Conservation (phyloP, 1,140 invertebrate genomes). For the Brachionus paranguensis region DNA sequence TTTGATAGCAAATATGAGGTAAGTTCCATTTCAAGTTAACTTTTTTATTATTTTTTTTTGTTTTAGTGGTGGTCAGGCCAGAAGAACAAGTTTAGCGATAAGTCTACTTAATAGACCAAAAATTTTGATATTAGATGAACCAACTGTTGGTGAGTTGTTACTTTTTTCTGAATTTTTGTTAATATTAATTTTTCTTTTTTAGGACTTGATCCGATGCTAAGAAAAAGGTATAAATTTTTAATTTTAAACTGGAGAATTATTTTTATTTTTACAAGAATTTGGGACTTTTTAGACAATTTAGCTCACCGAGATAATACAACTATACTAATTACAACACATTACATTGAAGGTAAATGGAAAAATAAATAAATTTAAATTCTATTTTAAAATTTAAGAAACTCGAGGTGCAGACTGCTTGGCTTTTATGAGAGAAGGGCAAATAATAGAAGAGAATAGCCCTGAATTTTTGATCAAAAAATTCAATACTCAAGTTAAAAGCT, state of each 20-base stretch:
- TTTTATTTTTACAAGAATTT: slow-evolving; percentile 65
- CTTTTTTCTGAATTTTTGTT: too few relatives aligned
- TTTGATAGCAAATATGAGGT: slow-evolving; percentile 77
- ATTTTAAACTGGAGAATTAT: slow-evolving; percentile 24
- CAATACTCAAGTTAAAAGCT: slow-evolving; percentile 47
- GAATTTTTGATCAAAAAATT: slow-evolving; percentile 74
- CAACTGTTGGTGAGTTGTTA: slow-evolving; percentile 70
- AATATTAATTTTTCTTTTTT: not conserved
- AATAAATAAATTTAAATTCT: not conserved
- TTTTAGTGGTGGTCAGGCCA: slow-evolving; percentile 80
- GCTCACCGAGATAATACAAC: slow-evolving; percentile 71
- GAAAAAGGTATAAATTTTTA: slow-evolving; percentile 66
- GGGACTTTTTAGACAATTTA: slow-evolving; percentile 79
- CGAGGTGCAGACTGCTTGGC: slow-evolving; percentile 66
- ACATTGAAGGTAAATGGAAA: slow-evolving; percentile 78
- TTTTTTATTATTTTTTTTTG: slow-evolving; percentile 41
- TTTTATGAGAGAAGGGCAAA: slow-evolving; percentile 80
- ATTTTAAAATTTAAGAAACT: not conserved
- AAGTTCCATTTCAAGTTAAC: not conserved
- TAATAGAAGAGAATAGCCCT: slow-evolving; percentile 84
- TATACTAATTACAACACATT: slow-evolving; percentile 87
- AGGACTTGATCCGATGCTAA: slow-evolving; percentile 72
- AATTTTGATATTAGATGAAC: slow-evolving; percentile 87
- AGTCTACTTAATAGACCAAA: slow-evolving; percentile 86
- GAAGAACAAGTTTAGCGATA: slow-evolving; percentile 82